Evolutionary conservation across 2,797 vertebrate species (phyloP).

Genomic region (Brotula barbata): DNA sequence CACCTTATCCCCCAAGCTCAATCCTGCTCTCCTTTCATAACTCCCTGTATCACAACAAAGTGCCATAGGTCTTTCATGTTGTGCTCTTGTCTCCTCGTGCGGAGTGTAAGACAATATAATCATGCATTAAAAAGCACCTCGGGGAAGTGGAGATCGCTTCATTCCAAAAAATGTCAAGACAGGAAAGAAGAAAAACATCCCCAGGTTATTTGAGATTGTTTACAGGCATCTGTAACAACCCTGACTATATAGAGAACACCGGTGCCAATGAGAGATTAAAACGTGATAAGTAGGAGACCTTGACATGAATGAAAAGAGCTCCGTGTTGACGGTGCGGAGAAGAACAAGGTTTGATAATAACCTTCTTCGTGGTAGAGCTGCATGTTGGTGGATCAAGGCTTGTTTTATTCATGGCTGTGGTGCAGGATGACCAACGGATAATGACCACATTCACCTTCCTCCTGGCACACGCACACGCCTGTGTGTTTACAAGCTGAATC

Average conservation of each 20-base stretch:
- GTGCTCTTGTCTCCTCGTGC: slow-evolving; percentile 71
- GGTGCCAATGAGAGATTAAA: slow-evolving; percentile 63
- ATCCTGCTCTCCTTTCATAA: slow-evolving; percentile 70
- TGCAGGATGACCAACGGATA: slow-evolving; percentile 70
- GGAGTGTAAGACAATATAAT: slow-evolving; percentile 78
- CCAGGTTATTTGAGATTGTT: slow-evolving; percentile 76
- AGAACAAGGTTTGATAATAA: slow-evolving; percentile 61
- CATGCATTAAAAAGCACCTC: slow-evolving; percentile 76
- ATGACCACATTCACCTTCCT: slow-evolving; percentile 78
- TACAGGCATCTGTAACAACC: slow-evolving; percentile 62
- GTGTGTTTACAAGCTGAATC: slow-evolving; percentile 73
- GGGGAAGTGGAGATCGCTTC: slow-evolving; percentile 71
- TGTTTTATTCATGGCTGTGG: slow-evolving; percentile 72
- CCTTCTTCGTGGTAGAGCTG: slow-evolving; percentile 58
- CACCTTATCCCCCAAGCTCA: slow-evolving; percentile 67
- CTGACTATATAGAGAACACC: slow-evolving; percentile 49
- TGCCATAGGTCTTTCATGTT: slow-evolving; percentile 79
- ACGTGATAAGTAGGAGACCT: slow-evolving; percentile 63
- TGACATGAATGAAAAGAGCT: slow-evolving; percentile 53
- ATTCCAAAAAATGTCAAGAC: slow-evolving; percentile 67
- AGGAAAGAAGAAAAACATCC: slow-evolving; percentile 71
- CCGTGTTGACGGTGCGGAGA: slow-evolving; percentile 48
- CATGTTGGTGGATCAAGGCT: slow-evolving; percentile 50
- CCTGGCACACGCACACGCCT: slow-evolving; percentile 67
- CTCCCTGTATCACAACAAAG: slow-evolving; percentile 64